Evolutionary conservation across 1,140 invertebrate genomes (phyloP), one percentile per base, ranked within the genome.

Genomic region (Adelges cooleyi): DNA sequence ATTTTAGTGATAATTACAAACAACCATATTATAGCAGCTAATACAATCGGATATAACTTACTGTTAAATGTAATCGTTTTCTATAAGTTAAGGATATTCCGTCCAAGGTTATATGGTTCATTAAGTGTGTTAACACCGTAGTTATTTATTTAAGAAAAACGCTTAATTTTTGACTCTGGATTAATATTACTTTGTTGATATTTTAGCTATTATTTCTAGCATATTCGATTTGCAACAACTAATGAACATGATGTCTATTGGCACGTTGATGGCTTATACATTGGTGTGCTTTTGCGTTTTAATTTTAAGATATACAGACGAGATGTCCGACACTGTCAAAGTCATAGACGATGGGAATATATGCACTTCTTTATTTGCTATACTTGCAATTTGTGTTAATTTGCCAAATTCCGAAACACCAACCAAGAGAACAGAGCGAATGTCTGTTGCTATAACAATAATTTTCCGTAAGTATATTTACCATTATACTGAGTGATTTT

Each of bases 211-310:
- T 2, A 89, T 95, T 82, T 87, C 92, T 1, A 81, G 86, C n/a
- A 73, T 95, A 20, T 95, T 96, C 73, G 83, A 94, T 73, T 73
- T 95, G 38, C 80, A 86, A n/a, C 86, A 92, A 72, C 76, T 96
- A 18, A 89, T 95, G n/a, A 87, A 92, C 70, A 92, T 97, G 85
- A 90, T 95, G 82, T 93, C 90, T 0, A 94, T 97, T 70, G 92
- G 92, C 59, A 95, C 92, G 0, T 75, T 97, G 0, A 77, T 95
- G 54, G 92, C 92, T 0, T 96, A 95, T 72, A 88, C 90, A 5
- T 85, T 95, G 46, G 93, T 96, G 0, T 87, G 90, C 11, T 80
- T 88, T 42, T 93, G 87, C 68, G 89, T 97, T 0, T 79, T 95
- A 15, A 80, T 95, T 67, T 77, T 96, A 3, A 82, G 86, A 80